These are phyloP conservation scores for Leucophenga montana DNA, from an alignment of 2,888 invertebrate species.

Conservation along the genomic window DNA sequence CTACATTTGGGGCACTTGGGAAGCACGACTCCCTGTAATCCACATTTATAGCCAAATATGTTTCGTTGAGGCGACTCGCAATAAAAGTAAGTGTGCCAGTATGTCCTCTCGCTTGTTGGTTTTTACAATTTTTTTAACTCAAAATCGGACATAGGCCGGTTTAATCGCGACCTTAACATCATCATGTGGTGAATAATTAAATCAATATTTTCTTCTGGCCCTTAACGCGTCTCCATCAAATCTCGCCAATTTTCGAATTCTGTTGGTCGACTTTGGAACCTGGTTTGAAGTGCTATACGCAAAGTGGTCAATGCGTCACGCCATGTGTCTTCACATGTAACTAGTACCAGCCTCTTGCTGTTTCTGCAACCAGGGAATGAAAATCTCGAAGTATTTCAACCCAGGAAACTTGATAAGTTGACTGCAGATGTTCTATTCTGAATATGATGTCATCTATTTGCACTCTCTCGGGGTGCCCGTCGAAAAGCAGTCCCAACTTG, in stretches of 20 bases:
- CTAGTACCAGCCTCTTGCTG: constrained; percentile 21
- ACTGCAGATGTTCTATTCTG: too few relatives aligned
- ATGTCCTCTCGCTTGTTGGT: neutral
- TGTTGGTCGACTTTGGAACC: too few relatives aligned
- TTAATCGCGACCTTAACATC: neutral
- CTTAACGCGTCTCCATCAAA: too few relatives aligned
- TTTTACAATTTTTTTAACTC: neutral
- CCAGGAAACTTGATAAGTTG: too few relatives aligned
- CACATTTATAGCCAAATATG: neutral
- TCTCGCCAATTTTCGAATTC: neutral
- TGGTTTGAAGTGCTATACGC: too few relatives aligned
- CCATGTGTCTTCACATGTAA: constrained; percentile 2
- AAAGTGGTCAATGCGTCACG: neutral
- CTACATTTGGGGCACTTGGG: too few relatives aligned
- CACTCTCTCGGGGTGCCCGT: too few relatives aligned
- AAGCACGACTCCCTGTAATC: neutral
- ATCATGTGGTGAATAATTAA: constrained; percentile 14
- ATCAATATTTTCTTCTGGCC: constrained; percentile 2
- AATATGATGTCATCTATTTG: too few relatives aligned
- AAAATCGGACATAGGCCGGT: neutral
- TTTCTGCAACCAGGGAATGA: neutral
- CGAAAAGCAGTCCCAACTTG: too few relatives aligned
- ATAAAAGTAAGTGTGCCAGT: too few relatives aligned
- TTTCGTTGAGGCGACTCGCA: neutral
- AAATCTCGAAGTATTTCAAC: too few relatives aligned